A percentile compares a stretch with the other conserved stretches of the same genome.
Conservation (phyloP, 2,113 vertebrate species). For the Pollachius pollachius region DNA sequence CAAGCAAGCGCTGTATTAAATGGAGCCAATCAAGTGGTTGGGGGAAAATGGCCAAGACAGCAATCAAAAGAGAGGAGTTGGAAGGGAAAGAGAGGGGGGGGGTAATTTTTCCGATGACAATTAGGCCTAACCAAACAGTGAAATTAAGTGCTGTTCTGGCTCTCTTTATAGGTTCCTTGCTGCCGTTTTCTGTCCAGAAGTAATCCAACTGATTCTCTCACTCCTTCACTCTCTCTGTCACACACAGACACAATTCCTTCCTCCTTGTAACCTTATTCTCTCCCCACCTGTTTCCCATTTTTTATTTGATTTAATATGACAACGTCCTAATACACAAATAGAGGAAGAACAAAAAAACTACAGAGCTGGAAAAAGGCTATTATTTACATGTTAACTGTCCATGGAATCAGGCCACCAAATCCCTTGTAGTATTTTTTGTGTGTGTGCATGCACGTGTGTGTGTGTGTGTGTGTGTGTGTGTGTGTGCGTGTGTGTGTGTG, state of each 20-base stretch:
- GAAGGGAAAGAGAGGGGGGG: slow-evolving; percentile 31
- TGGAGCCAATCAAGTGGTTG: slow-evolving; percentile 58
- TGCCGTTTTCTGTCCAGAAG: slow-evolving; percentile 26
- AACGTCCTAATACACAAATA: too few relatives aligned
- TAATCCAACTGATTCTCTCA: slow-evolving; percentile 25
- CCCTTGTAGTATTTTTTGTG: too few relatives aligned
- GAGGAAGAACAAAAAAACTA: too few relatives aligned
- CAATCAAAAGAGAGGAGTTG: slow-evolving; percentile 14
- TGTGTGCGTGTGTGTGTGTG: too few relatives aligned
- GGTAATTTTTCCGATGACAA: slow-evolving; percentile 56
- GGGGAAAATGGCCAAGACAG: slow-evolving; percentile 42
- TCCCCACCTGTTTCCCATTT: too few relatives aligned
- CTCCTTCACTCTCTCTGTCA: slow-evolving; percentile 1
- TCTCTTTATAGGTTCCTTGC: slow-evolving; percentile 32
- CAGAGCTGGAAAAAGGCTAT: too few relatives aligned
- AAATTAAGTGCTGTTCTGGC: slow-evolving; percentile 25
- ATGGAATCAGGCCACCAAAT: too few relatives aligned
- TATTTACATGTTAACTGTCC: too few relatives aligned
- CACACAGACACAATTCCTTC: neutral
- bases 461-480: too few relatives aligned
- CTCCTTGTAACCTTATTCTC: too few relatives aligned
- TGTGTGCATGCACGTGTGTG: too few relatives aligned
- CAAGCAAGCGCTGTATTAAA: slow-evolving; percentile 46
- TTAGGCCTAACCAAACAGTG: slow-evolving; percentile 57
- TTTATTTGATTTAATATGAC: too few relatives aligned